phyloP scores from a whole-genome alignment of 2,113 vertebrate species.

The Myrmecobius fasciatus region DNA sequence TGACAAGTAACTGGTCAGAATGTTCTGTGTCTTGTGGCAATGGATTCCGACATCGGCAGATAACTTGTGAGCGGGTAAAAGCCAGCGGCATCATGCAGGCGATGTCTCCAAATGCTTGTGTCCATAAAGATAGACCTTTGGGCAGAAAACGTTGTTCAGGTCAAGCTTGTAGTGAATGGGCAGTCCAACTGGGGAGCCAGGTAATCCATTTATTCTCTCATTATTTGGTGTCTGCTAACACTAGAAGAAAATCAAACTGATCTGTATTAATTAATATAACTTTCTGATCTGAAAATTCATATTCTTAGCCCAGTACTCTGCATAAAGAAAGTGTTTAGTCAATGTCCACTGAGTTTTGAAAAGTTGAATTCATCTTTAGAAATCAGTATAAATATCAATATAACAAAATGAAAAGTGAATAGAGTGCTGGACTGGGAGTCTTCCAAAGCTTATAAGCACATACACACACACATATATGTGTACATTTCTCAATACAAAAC shows the following conservation, averaged over 20 bases:
- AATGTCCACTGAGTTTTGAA: neutral
- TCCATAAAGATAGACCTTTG: constrained; percentile 67
- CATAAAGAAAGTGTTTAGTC: neutral
- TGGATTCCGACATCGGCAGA: constrained; percentile 85
- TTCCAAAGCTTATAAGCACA: neutral
- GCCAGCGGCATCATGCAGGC: constrained; percentile 70
- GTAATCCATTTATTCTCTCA: constrained; percentile 68
- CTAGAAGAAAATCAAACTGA: neutral
- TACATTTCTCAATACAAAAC: neutral
- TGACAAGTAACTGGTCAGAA: constrained; percentile 84
- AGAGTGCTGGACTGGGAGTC: neutral
- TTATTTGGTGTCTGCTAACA: neutral
- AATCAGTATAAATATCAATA: neutral
- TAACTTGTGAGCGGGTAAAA: constrained; percentile 84
- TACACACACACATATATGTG: neutral
- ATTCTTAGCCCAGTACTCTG: neutral
- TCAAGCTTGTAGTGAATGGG: constrained; percentile 79
- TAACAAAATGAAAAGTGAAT: neutral
- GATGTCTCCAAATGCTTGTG: constrained; percentile 75
- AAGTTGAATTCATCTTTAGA: neutral
- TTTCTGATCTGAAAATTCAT: neutral
- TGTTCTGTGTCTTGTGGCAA: constrained; percentile 89
- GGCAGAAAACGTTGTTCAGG: constrained; percentile 81
- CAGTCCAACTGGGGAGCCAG: constrained; percentile 79
- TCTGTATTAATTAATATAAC: neutral